Base-by-base conservation (phyloP, 2,888 invertebrate species). In the Gastrophysa polygoni region DNA sequence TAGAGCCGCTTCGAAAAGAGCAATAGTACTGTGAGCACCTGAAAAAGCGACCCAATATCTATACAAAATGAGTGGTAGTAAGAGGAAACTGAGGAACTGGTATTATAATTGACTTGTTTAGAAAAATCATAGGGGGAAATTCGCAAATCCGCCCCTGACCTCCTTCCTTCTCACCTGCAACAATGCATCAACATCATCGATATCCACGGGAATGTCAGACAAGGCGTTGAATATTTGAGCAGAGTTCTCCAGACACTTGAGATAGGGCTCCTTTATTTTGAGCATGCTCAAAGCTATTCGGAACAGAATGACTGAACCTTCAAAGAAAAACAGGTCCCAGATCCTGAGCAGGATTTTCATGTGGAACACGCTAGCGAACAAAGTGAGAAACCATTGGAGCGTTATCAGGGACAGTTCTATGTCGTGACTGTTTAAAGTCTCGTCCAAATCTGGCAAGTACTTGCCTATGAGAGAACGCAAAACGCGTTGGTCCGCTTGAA, bases 201-300 rank as follows among this genome's bases (percentile, higher is more conserved):
- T 91, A 81, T 92, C 92, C 14, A 95, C 94, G 43, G 98, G 98
- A 77, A 98, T 93, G 80, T 97, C 96, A 16, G 97, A 97, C 1
- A 99, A 84, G 2, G 95, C 93, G 82, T 98, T 98, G 81, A 99
- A 99, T 76, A 99, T 96, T 83, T 97, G 96, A 10, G 98, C 98
- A 0, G 98, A 97, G 82, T 97, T 97, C 75, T 96, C 95, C 70
- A 96, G 85, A 69, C 89, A 87, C 71, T 90, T 90, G 59, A 98
- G 86, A 76, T 93, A 91, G 7, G 87, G 85, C 78, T 94, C 95
- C 86, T 86, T 89, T 73, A 96, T 89, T 83, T 95, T 96, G 8
- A 98, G 84, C 94, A 98, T 95, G 62, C 96, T 96, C 62, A 98
- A 84, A 1, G 96, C 96, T 24, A 94, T 87, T 85, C 97, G 95